Conservation (phyloP, 2,113 vertebrate genomes). For the Burhinus oedicnemus region DNA sequence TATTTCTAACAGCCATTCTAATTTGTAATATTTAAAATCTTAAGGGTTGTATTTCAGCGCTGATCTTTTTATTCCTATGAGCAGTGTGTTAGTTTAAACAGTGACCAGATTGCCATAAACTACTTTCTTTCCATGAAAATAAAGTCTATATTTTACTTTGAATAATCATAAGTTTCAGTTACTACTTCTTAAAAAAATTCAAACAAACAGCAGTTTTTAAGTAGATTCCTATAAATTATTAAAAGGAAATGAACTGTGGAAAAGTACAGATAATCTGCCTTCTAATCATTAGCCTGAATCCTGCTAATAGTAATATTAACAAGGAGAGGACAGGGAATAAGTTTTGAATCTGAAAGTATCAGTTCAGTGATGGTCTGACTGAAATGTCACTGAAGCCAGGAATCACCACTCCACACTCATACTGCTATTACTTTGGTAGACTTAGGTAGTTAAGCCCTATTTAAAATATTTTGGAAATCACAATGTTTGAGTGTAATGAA, state of each 20-base stretch:
- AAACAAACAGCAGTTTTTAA: not conserved
- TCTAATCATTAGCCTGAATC: not conserved
- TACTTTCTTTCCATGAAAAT: constrained; percentile 38
- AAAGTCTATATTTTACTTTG: constrained; percentile 46
- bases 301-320: not conserved
- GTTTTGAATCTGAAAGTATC: constrained; percentile 27
- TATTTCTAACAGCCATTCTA: not conserved
- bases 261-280: not conserved
- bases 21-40: not conserved
- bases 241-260: constrained; percentile 30
- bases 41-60: not conserved
- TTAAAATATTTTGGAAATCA: not conserved
- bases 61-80: not conserved
- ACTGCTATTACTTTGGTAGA: not conserved
- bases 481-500: not conserved
- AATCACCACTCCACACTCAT: not conserved
- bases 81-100: not conserved
- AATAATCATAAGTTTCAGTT: constrained; percentile 54
- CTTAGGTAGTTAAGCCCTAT: not conserved
- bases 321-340: constrained; percentile 16
- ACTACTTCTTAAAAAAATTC: constrained; percentile 20
- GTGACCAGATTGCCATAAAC: not conserved
- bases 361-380: not conserved
- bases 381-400: not conserved
- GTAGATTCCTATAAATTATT: constrained; percentile 54